These are phyloP conservation scores for Ophion costatus DNA, from an alignment of 2,888 invertebrate species.

Conservation along the genomic window DNA sequence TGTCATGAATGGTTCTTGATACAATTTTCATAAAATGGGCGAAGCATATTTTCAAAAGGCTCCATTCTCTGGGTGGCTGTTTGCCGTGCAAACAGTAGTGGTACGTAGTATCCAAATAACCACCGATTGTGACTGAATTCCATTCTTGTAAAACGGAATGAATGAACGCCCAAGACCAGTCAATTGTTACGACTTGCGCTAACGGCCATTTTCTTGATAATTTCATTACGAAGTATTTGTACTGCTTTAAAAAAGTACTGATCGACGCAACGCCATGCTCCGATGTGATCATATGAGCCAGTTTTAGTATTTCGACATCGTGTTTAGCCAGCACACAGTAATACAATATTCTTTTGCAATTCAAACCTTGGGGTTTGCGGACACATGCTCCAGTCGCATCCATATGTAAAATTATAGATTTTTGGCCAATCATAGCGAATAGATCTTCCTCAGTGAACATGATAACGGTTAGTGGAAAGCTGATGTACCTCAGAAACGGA, in stretches of 20 bases:
- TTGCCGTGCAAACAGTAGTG: too few species aligned
- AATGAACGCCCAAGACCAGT: conserved; percentile 12
- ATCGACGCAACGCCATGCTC: conserved; percentile 52
- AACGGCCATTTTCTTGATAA: background rate
- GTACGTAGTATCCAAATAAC: conserved; percentile 8
- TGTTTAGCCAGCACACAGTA: conserved; percentile 39
- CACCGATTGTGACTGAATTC: background rate
- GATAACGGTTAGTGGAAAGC: conserved; percentile 19
- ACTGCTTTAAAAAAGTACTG: conserved; percentile 49
- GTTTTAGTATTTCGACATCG: background rate
- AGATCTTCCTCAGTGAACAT: conserved; percentile 43
- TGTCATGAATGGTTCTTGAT: conserved; percentile 32
- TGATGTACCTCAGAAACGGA: conserved; percentile 29
- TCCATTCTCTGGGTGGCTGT: background rate
- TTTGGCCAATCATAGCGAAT: background rate
- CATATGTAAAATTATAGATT: conserved; percentile 39
- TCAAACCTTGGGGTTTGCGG: conserved; percentile 40
- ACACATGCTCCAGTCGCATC: conserved; percentile 61
- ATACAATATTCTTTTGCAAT: conserved; percentile 57
- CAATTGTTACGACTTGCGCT: conserved; percentile 53
- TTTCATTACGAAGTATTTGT: conserved; percentile 43
- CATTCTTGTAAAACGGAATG: conserved; percentile 43
- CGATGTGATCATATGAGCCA: conserved; percentile 53
- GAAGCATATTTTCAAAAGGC: conserved; percentile 59
- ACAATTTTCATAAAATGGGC: conserved; percentile 63